These are phyloP conservation scores for Andrena chrysosceles DNA, from an alignment of 2,888 invertebrate genomes.

Conservation along the genomic window DNA sequence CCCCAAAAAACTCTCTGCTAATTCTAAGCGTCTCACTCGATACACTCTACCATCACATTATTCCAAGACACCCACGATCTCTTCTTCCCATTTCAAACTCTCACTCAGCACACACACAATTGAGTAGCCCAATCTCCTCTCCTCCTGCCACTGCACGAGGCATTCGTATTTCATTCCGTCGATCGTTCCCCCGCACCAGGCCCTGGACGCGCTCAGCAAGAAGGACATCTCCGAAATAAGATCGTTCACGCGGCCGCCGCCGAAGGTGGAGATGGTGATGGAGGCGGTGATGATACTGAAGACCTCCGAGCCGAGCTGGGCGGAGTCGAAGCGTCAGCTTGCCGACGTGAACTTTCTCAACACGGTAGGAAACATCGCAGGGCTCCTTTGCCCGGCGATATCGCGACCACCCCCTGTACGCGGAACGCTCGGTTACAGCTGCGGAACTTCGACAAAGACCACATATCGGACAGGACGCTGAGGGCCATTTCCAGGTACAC, in stretches of 20 bases:
- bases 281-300: constrained; percentile 95
- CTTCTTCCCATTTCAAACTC: constrained; percentile 1
- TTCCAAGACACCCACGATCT: background rate
- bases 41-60: background rate
- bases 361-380: constrained; percentile 79
- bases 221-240: constrained; percentile 96
- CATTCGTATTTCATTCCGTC: constrained; percentile 1
- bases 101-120: constrained; percentile 13
- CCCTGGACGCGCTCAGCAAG: constrained; percentile 92
- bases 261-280: constrained; percentile 95
- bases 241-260: constrained; percentile 94
- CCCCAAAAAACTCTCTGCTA: background rate
- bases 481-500: constrained; percentile 93
- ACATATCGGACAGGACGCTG: constrained; percentile 92
- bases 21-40: background rate
- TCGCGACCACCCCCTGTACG: background rate
- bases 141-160: background rate
- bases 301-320: constrained; percentile 93
- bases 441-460: constrained; percentile 95
- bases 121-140: background rate
- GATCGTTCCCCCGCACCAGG: constrained; percentile 82
- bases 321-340: constrained; percentile 94
- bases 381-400: background rate
- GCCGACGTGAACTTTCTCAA: constrained; percentile 93
- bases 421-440: constrained; percentile 80